phyloP scores from a whole-genome alignment of 2,113 vertebrate genomes.

The Tringa solitaria region DNA sequence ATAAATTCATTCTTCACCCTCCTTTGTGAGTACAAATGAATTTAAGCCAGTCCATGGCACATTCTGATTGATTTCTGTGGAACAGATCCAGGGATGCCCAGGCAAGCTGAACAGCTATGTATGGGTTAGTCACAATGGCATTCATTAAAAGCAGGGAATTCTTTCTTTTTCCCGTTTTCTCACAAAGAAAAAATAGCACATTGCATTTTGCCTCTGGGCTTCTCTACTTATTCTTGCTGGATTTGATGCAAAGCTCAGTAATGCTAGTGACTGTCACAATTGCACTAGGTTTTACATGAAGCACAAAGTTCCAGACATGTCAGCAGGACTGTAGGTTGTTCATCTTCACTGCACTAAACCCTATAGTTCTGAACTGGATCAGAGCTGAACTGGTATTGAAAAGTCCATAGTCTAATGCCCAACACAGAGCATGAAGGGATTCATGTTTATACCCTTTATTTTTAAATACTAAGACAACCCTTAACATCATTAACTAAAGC shows the following conservation, averaged over 20 bases:
- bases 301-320: background rate
- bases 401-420: background rate
- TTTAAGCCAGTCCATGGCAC: background rate
- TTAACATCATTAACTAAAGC: background rate
- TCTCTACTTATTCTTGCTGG: background rate
- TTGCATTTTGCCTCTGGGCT: background rate
- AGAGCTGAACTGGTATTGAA: background rate
- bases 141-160: background rate
- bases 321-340: background rate
- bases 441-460: background rate
- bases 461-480: background rate
- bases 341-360: background rate
- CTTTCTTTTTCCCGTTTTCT: background rate
- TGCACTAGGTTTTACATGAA: background rate
- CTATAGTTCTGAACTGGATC: background rate
- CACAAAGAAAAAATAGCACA: background rate
- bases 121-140: background rate
- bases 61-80: background rate
- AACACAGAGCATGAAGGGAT: background rate
- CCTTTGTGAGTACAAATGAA: background rate
- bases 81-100: background rate
- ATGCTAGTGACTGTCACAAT: background rate
- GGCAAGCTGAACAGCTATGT: background rate
- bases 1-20: background rate
- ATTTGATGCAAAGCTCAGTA: background rate